phyloP scores from a whole-genome alignment of 2,888 invertebrate species.

The Aleiodes testaceus region DNA sequence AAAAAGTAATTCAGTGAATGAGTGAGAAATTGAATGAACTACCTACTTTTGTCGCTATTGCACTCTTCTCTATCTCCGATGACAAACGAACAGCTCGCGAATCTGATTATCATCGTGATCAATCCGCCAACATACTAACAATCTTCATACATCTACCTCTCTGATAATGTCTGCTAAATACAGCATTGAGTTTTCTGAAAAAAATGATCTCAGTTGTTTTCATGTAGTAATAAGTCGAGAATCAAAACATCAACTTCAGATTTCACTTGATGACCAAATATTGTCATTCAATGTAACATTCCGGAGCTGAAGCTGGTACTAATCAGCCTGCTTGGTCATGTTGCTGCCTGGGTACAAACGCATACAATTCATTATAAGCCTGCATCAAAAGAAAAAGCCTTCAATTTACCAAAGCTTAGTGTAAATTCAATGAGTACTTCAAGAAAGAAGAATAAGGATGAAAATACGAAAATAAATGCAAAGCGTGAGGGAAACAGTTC shows the following conservation, averaged over 20 bases:
- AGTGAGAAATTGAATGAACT: too few species aligned
- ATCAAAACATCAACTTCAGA: slow-evolving; percentile 94
- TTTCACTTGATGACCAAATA: slow-evolving; percentile 94
- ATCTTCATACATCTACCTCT: too few species aligned
- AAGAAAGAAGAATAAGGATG: slow-evolving; percentile 83
- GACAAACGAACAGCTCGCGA: too few species aligned
- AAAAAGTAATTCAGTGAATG: too few species aligned
- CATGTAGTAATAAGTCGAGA: slow-evolving; percentile 81
- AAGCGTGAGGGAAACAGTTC: slow-evolving; percentile 85
- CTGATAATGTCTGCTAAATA: too few species aligned
- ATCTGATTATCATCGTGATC: too few species aligned
- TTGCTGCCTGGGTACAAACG: slow-evolving; percentile 98
- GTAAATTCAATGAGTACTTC: slow-evolving; percentile 71
- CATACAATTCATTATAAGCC: slow-evolving; percentile 93
- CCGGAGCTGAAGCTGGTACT: slow-evolving; percentile 92
- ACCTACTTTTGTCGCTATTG: too few species aligned
- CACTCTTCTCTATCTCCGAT: too few species aligned
- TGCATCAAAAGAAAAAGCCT: slow-evolving; percentile 74
- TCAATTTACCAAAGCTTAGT: slow-evolving; percentile 68
- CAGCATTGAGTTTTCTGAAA: too few species aligned
- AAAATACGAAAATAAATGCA: slow-evolving; percentile 82
- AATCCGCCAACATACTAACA: too few species aligned
- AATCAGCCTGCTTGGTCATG: slow-evolving; percentile 86
- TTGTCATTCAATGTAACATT: slow-evolving; percentile 98
- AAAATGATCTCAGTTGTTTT: too few species aligned